Evolutionary conservation across 2,888 invertebrate genomes (phyloP).

Genomic region (Xanthostigma xanthostigma): DNA sequence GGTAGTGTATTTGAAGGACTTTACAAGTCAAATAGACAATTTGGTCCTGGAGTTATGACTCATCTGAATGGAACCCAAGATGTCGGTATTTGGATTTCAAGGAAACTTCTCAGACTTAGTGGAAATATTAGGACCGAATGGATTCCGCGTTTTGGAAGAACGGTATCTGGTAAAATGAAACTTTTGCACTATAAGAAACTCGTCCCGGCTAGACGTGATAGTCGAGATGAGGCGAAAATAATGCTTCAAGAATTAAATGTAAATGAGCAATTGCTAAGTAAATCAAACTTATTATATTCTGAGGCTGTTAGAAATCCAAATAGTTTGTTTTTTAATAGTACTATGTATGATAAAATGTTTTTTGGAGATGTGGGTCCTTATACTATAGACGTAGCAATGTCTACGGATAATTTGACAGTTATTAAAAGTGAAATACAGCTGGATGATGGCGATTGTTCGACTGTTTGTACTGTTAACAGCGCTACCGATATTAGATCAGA

Average conservation of each 20-base stretch:
- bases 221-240: slow-evolving; percentile 10
- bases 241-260: slow-evolving; percentile 11
- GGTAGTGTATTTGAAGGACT: slow-evolving; percentile 34
- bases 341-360: slow-evolving; percentile 18
- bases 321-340: slow-evolving; percentile 22
- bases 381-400: slow-evolving; percentile 19
- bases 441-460: no score
- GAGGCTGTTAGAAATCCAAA: slow-evolving; percentile 18
- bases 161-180: slow-evolving; percentile 18
- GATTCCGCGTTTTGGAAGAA: slow-evolving; percentile 20
- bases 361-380: slow-evolving; percentile 16
- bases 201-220: slow-evolving; percentile 17
- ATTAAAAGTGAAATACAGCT: no score
- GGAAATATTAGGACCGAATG: slow-evolving; percentile 12
- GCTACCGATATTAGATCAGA: no score
- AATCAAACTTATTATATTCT: slow-evolving; percentile 18
- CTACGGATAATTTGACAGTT: neutral
- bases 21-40: slow-evolving; percentile 33
- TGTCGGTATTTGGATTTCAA: slow-evolving; percentile 40
- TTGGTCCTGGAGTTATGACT: slow-evolving; percentile 39
- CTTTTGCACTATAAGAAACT: slow-evolving; percentile 21
- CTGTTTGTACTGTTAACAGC: no score
- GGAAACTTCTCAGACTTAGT: slow-evolving; percentile 30
- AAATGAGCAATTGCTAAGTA: slow-evolving; percentile 12
- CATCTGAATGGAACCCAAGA: slow-evolving; percentile 30